Conservation (phyloP, 1,140 invertebrate species). For the Archegozetes longisetosus region DNA sequence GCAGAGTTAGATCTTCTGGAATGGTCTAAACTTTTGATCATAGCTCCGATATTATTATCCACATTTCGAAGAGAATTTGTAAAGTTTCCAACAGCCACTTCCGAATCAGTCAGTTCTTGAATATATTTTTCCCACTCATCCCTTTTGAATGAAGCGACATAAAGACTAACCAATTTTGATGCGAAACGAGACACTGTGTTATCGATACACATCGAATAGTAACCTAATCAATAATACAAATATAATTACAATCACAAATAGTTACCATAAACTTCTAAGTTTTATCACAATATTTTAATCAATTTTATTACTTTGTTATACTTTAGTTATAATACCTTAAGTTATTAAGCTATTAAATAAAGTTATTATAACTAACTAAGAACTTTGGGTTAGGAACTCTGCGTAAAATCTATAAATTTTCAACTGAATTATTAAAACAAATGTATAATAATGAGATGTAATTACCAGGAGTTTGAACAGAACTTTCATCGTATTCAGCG, state of each 20-base stretch:
- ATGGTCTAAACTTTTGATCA: slow-evolving; percentile 62
- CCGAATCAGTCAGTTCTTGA: slow-evolving; percentile 68
- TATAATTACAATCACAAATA: no score
- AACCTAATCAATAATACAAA: slow-evolving; percentile 25
- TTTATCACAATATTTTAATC: slow-evolving; percentile 3
- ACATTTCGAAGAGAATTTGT: slow-evolving; percentile 52
- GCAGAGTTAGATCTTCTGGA: slow-evolving; percentile 54
- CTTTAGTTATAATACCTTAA: background rate
- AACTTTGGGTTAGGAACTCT: no score
- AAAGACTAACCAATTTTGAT: slow-evolving; percentile 78
- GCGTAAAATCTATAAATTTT: no score
- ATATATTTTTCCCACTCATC: slow-evolving; percentile 84
- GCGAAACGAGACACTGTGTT: slow-evolving; percentile 86
- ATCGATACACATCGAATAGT: slow-evolving; percentile 80
- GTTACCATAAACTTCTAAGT: no score
- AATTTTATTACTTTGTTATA: background rate
- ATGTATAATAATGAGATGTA: background rate
- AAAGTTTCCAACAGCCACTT: slow-evolving; percentile 76
- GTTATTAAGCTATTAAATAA: background rate
- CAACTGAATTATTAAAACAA: slow-evolving; percentile 1
- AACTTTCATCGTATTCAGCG: slow-evolving; percentile 69
- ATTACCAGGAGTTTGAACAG: slow-evolving; percentile 28
- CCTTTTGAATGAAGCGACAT: slow-evolving; percentile 76
- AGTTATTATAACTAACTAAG: no score
- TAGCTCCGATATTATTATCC: slow-evolving; percentile 67